phyloP scores from a whole-genome alignment of 1,140 invertebrate species.

The Pectinophora gossypiella region DNA sequence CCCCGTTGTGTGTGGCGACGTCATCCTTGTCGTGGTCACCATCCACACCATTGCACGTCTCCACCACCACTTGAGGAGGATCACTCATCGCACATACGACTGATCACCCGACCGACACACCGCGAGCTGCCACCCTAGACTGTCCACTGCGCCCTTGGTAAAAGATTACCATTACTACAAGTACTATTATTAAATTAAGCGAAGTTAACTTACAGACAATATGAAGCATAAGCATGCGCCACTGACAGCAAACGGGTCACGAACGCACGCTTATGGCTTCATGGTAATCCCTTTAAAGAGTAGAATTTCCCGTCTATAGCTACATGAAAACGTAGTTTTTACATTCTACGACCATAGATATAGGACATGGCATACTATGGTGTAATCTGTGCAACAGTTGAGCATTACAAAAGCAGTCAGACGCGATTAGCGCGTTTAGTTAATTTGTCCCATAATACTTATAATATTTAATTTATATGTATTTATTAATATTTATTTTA shows the following conservation, averaged over 20 bases:
- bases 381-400: too few relatives aligned
- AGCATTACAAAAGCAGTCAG: too few relatives aligned
- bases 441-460: too few relatives aligned
- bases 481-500: too few relatives aligned
- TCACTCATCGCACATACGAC: constrained; percentile 48
- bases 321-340: constrained; percentile 5
- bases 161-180: constrained; percentile 67
- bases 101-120: constrained; percentile 35
- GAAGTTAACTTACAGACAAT: constrained; percentile 60
- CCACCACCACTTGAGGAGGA: constrained; percentile 48
- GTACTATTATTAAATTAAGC: constrained; percentile 76
- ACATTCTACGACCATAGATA: too few relatives aligned
- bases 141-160: constrained; percentile 64
- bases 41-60: constrained; percentile 55
- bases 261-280: constrained; percentile 67
- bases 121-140: constrained; percentile 40
- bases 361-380: too few relatives aligned
- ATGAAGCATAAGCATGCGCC: constrained; percentile 64
- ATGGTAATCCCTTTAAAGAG: constrained; percentile 67
- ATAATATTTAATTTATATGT: too few relatives aligned
- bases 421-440: too few relatives aligned
- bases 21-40: constrained; percentile 26
- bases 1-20: constrained; percentile 32
- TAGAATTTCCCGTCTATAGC: constrained; percentile 21
- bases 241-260: constrained; percentile 61